Conservation (phyloP, 2,113 vertebrate genomes). For the Mastomys natalensis region DNA sequence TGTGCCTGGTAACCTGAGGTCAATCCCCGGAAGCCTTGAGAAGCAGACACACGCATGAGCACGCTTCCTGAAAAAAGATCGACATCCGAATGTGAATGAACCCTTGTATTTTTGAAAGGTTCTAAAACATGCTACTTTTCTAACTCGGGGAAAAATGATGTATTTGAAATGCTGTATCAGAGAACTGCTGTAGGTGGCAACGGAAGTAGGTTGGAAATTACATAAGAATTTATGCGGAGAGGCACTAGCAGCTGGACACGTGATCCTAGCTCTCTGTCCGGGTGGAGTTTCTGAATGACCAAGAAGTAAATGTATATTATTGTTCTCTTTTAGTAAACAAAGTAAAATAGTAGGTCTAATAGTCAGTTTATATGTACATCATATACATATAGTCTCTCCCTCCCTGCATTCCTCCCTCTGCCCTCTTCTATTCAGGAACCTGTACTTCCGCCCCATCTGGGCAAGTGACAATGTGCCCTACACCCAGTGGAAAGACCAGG, state of each 20-base stretch:
- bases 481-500: not conserved
- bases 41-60: not conserved
- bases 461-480: not conserved
- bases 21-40: no score
- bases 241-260: not conserved
- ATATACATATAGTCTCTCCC: not conserved
- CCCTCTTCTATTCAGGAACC: not conserved
- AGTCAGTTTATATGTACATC: not conserved
- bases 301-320: not conserved
- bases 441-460: not conserved
- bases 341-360: slow-evolving; percentile 19
- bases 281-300: not conserved
- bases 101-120: slow-evolving; percentile 13
- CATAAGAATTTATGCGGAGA: not conserved
- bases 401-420: not conserved
- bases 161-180: slow-evolving; percentile 5
- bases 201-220: not conserved
- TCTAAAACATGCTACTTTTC: slow-evolving; percentile 1
- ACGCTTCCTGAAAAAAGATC: not conserved
- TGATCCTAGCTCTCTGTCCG: not conserved
- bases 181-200: not conserved
- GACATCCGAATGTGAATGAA: not conserved
- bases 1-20: not conserved
- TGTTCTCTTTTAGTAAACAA: slow-evolving; percentile 26
- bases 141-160: not conserved